A percentile compares a stretch with the other conserved stretches of the same genome.
These are phyloP conservation scores for Amazona guildingii DNA, from an alignment of 2,113 vertebrate species.

Conservation along the genomic window DNA sequence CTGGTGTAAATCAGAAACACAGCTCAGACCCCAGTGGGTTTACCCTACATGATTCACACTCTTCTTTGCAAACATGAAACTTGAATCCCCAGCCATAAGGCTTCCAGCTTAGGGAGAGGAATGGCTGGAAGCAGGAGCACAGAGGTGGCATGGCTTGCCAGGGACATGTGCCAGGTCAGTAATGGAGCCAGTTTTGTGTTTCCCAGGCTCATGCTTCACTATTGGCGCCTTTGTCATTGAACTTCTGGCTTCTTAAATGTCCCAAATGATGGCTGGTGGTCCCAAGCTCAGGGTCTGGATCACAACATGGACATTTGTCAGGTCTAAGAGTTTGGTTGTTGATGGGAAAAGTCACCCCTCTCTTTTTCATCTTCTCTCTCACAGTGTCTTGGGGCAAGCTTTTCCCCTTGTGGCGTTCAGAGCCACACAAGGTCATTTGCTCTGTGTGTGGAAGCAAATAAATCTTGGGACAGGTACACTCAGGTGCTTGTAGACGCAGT, in stretches of 20 bases:
- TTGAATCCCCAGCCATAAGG: fast-evolving
- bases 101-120: neutral
- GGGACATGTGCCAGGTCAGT: fast-evolving
- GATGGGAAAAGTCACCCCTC: neutral
- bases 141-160: neutral
- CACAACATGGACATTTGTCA: neutral
- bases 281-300: neutral
- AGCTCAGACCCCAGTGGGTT: neutral
- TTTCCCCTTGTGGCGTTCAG: neutral
- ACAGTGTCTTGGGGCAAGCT: neutral
- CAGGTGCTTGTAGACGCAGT: neutral
- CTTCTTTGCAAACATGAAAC: neutral
- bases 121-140: neutral
- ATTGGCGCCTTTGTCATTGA: fast-evolving
- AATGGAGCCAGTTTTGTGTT: neutral
- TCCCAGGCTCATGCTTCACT: neutral
- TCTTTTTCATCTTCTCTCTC: neutral
- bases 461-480: neutral
- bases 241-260: neutral
- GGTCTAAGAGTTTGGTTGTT: neutral
- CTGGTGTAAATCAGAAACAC: neutral
- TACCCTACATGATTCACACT: neutral
- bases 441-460: neutral
- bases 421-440: neutral
- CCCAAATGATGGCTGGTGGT: neutral